These are phyloP conservation scores for Scaptomyza pallida DNA, from an alignment of 1,140 invertebrate genomes.

Conservation along the genomic window DNA sequence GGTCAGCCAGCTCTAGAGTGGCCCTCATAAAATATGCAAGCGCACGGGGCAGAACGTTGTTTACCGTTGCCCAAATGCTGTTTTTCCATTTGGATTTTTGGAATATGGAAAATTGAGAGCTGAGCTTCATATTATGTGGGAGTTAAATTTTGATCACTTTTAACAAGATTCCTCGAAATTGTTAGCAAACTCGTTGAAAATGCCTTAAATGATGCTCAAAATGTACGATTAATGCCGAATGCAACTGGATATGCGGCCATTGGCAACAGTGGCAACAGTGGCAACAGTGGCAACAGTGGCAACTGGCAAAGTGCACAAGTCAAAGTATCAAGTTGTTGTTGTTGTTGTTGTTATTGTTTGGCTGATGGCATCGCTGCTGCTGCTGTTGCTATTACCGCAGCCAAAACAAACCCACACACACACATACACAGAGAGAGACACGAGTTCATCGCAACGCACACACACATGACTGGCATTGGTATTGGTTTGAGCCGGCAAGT, in stretches of 20 bases:
- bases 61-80: conserved; percentile 33
- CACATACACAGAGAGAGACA: too few species aligned
- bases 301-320: conserved; percentile 26
- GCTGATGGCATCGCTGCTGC: conserved; percentile 32
- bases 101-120: neutral
- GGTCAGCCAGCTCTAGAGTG: too few species aligned
- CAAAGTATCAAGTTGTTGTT: conserved; percentile 37
- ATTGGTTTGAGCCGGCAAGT: conserved; percentile 29
- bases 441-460: conserved; percentile 12
- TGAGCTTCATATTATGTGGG: too few species aligned
- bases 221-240: neutral
- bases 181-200: too few species aligned
- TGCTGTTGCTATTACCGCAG: conserved; percentile 57
- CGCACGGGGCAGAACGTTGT: conserved; percentile 48
- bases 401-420: conserved; percentile 61
- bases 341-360: conserved; percentile 43
- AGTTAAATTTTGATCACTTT: too few species aligned
- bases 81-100: conserved; percentile 7
- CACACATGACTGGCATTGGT: conserved; percentile 24
- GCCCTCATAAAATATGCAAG: conserved; percentile 58
- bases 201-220: neutral
- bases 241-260: neutral
- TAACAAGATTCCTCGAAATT: too few species aligned
- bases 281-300: conserved; percentile 8
- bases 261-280: conserved; percentile 7